Percentiles rank a stretch among this genome's conserved stretches.
These are phyloP conservation scores for Brotogeris chrysoptera DNA, from an alignment of 2,797 vertebrate species.

Conservation along the genomic window DNA sequence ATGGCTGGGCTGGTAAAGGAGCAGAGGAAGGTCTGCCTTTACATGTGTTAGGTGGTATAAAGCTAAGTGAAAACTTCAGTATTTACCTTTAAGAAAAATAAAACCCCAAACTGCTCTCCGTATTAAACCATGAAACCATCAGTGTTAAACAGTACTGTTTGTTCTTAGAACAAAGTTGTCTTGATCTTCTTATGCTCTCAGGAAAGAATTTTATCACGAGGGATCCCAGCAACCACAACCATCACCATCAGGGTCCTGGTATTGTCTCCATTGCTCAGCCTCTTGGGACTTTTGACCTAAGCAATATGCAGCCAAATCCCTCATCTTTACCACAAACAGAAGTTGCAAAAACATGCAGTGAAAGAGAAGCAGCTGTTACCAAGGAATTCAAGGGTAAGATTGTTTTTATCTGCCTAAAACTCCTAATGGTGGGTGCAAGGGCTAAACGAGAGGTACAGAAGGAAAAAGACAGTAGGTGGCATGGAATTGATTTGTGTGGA, in stretches of 20 bases:
- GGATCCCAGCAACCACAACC: background rate
- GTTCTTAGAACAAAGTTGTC: background rate
- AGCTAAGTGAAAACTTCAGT: background rate
- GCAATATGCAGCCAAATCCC: background rate
- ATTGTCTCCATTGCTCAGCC: background rate
- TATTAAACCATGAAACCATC: background rate
- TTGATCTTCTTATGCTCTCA: background rate
- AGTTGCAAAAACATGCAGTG: background rate
- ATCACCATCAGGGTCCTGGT: background rate
- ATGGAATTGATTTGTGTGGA: background rate
- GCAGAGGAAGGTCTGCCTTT: background rate
- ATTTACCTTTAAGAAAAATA: background rate
- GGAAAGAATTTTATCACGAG: background rate
- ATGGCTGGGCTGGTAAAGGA: background rate
- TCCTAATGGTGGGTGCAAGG: background rate
- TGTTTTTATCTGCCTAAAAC: background rate
- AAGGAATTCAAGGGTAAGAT: background rate
- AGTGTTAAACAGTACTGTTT: background rate
- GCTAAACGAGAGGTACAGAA: background rate
- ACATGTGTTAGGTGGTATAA: background rate
- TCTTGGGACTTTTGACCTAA: background rate
- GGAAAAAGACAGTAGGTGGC: background rate
- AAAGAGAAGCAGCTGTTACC: background rate
- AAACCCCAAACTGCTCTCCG: background rate
- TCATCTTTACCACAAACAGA: background rate